phyloP scores from a whole-genome alignment of 1,140 invertebrate species.

The Magallana gigas region DNA sequence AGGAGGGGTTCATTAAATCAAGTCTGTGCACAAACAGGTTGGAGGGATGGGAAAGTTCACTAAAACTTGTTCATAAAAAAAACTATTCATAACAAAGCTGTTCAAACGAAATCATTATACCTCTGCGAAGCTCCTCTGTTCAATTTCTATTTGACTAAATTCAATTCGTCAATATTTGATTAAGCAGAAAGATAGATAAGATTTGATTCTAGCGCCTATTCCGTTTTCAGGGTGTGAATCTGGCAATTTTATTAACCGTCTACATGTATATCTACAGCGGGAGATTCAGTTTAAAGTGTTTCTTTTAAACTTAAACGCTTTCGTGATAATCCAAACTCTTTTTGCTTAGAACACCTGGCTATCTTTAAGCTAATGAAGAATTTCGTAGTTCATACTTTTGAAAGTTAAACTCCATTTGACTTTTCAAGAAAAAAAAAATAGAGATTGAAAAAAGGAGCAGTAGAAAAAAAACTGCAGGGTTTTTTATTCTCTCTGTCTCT shows the following conservation, averaged over 20 bases:
- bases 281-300: conserved; percentile 1
- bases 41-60: too few species aligned
- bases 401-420: conserved; percentile 3
- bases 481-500: neutral
- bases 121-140: too few species aligned
- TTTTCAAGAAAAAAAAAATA: neutral
- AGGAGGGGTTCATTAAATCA: too few species aligned
- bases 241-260: neutral
- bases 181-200: neutral
- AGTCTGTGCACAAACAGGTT: too few species aligned
- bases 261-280: neutral
- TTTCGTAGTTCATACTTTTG: neutral
- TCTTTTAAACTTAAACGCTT: conserved; percentile 13
- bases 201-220: conserved; percentile 13
- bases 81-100: too few species aligned
- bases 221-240: conserved; percentile 29
- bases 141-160: neutral
- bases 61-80: too few species aligned
- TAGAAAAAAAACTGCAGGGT: too few species aligned
- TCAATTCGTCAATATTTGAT: conserved; percentile 31
- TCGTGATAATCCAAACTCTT: neutral
- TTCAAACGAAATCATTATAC: too few species aligned
- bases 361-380: conserved; percentile 12
- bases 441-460: neutral
- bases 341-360: conserved; percentile 8